A percentile compares a stretch with the other conserved stretches of the same genome.
phyloP scores from a whole-genome alignment of 2,113 vertebrate species.

The Laterallus jamaicensis region DNA sequence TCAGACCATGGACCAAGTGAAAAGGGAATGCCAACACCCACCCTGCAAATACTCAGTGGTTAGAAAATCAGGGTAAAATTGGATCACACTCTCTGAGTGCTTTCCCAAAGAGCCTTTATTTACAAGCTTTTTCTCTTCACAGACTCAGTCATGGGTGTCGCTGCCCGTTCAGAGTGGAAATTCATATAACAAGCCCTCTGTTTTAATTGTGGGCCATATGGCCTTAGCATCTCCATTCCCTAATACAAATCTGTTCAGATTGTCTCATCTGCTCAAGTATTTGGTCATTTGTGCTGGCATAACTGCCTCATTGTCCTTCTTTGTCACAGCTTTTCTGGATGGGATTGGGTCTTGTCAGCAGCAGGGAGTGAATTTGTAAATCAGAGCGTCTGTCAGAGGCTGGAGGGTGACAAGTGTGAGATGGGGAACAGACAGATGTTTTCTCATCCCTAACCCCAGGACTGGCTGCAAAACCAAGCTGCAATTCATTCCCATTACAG shows the following conservation, averaged over 20 bases:
- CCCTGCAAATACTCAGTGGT: background rate
- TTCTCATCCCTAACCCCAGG: background rate
- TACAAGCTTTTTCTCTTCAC: background rate
- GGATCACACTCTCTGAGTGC: background rate
- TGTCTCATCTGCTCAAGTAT: constrained; percentile 1
- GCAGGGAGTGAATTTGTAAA: background rate
- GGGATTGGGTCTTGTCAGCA: background rate
- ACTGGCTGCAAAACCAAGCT: background rate
- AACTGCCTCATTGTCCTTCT: background rate
- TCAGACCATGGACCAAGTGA: background rate
- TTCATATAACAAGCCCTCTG: background rate
- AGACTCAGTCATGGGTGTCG: background rate
- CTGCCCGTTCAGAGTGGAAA: background rate
- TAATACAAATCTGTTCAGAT: background rate
- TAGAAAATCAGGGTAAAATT: background rate
- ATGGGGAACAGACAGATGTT: background rate
- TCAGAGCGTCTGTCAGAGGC: background rate
- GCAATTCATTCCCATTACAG: background rate
- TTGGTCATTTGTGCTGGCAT: background rate
- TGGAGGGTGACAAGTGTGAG: background rate
- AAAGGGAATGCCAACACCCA: background rate
- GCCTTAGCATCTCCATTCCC: background rate
- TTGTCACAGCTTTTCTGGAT: background rate
- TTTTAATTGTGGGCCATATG: background rate
- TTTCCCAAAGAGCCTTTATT: background rate